These are phyloP conservation scores for Butastur rufipennis DNA, from an alignment of 2,113 vertebrate genomes.

Conservation along the genomic window DNA sequence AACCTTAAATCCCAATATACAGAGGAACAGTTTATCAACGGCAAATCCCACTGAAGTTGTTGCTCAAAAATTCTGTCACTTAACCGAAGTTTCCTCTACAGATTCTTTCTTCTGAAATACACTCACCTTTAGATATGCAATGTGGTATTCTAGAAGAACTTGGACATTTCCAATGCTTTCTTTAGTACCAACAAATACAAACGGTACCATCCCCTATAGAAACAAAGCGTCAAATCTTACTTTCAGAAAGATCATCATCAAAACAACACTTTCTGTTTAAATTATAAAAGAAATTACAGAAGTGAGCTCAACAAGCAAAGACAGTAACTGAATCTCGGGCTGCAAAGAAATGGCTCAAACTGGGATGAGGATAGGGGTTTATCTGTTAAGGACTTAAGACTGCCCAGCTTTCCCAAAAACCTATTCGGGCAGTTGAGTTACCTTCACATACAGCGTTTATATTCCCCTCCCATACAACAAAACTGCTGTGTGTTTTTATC, in stretches of 20 bases:
- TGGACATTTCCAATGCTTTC: conserved; percentile 96
- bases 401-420: neutral
- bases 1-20: neutral
- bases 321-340: neutral
- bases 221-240: neutral
- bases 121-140: conserved; percentile 94
- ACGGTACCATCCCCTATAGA: conserved; percentile 95
- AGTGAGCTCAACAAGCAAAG: neutral
- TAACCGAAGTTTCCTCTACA: neutral
- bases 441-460: accelerated
- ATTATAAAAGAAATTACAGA: neutral
- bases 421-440: neutral
- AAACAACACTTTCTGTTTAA: neutral
- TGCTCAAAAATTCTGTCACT: neutral
- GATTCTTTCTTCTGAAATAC: neutral
- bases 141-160: conserved; percentile 95
- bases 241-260: neutral
- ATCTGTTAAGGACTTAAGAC: neutral
- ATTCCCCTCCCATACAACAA: neutral
- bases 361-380: neutral
- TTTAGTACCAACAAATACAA: conserved; percentile 97
- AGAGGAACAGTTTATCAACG: neutral
- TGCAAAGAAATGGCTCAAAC: neutral
- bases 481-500: neutral
- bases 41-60: neutral